Evolutionary conservation across 2,888 invertebrate species (phyloP).

Genomic region (Trachelus iudaicus): DNA sequence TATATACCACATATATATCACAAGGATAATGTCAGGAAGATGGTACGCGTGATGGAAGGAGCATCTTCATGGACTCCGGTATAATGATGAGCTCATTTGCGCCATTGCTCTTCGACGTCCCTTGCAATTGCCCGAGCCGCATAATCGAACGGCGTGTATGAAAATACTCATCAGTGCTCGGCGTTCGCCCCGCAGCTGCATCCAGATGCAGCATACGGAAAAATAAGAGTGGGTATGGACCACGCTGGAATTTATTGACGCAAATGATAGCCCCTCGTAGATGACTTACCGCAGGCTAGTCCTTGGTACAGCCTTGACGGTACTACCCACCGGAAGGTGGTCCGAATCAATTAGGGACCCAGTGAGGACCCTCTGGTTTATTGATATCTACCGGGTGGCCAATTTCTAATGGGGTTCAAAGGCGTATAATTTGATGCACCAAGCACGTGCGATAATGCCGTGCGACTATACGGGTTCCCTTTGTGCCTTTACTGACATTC

Average conservation of each 20-base stretch:
- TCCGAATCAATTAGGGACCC: background rate
- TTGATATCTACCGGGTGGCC: background rate
- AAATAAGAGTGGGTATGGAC: background rate
- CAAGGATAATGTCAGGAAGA: background rate
- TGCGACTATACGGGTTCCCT: constrained; percentile 9
- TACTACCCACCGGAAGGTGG: background rate
- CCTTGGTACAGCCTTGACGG: background rate
- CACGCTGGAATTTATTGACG: background rate
- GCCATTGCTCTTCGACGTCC: background rate
- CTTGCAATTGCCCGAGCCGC: background rate
- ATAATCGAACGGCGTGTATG: background rate
- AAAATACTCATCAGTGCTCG: background rate
- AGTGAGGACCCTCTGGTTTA: background rate
- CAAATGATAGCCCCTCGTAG: background rate
- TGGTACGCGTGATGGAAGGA: background rate
- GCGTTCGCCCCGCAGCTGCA: background rate
- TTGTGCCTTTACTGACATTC: background rate
- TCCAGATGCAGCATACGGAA: background rate
- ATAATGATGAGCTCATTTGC: background rate
- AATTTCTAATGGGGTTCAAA: background rate
- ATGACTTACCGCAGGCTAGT: background rate
- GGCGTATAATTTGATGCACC: background rate
- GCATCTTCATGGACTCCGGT: background rate
- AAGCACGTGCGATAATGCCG: background rate
- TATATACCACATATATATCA: background rate